A percentile compares a stretch with the other conserved stretches of the same genome.
Conservation (phyloP, 2,888 invertebrate species). For the Asteroscopus sphinx region DNA sequence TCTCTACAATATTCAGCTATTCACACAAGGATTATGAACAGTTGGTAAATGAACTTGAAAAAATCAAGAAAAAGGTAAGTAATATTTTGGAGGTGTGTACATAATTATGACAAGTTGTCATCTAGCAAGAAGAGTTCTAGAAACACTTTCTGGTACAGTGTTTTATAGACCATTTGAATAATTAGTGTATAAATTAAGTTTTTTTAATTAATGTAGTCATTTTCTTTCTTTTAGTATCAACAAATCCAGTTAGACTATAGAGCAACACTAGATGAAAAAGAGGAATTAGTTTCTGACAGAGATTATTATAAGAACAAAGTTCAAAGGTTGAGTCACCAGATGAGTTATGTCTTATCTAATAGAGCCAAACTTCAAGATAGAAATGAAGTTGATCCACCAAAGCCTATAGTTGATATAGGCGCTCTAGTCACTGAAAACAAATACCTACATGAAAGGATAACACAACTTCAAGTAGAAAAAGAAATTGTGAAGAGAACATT, state of each 20-base stretch:
- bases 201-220: not conserved
- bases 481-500: conserved; percentile 93
- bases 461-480: conserved; percentile 94
- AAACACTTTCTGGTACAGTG: too few species aligned
- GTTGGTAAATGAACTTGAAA: conserved; percentile 92
- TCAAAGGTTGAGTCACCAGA: conserved; percentile 94
- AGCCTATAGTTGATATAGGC: conserved; percentile 93
- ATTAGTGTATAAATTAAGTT: too few species aligned
- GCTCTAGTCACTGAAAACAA: conserved; percentile 95
- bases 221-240: conserved; percentile 86
- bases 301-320: conserved; percentile 96
- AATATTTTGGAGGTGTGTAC: not conserved
- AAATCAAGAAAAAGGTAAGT: conserved; percentile 90
- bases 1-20: conserved; percentile 56
- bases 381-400: conserved; percentile 69
- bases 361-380: conserved; percentile 76
- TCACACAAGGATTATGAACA: conserved; percentile 90
- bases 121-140: too few species aligned
- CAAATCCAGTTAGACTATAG: conserved; percentile 94
- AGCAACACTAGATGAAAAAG: conserved; percentile 95
- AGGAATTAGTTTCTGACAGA: conserved; percentile 94
- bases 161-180: too few species aligned
- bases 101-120: too few species aligned
- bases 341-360: conserved; percentile 91
- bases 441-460: conserved; percentile 94